Evolutionary conservation across 1,140 invertebrate species (phyloP), one percentile per base, ranked within the genome.

Genomic region (Archivesica marissinica): DNA sequence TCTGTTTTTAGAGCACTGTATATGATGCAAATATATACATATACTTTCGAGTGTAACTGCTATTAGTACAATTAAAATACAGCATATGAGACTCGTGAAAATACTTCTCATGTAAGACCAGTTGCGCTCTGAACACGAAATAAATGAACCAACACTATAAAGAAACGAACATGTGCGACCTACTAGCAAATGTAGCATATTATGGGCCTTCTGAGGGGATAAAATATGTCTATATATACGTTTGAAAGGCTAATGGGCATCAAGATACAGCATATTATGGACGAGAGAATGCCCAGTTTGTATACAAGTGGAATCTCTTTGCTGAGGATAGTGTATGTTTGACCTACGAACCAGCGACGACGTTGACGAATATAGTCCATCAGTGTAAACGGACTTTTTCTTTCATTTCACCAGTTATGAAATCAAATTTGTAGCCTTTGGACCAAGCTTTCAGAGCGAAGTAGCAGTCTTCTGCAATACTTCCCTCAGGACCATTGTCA

Each of bases 341-440:
- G 99, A 89, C 98, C 98, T 95, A 99, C 97, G 61, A 99, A 95
- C 98, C 98, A 99, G 41, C 98, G 95, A 93, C 99, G 99, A 74
- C 98, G 95, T 93, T 99, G 98, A 93, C 98, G 98, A 52, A 99
- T 95, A 92, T 99, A 98, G 93, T 99, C 98, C 95, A 96, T 96
- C 2, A 99, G 93, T 0, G 97, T 98, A 91, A 99, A 99, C 13
- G 98, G 98, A n/a, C 97, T 98, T 99, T 98, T 93, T 99, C 98
- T 96, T 97, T 97, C 98, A 99, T 99, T 94, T 99, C 98, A 35
- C 98, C 90, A 9, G 90, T 88, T 25, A 91, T 88, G 75, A 87
- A 92, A 17, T 85, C 90, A 86, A 91, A 92, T 28, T 66, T 89
- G 90, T 96, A 97, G 0, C 90, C 90, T 76, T 82, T 77, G 25